Evolutionary conservation across 2,888 invertebrate genomes (phyloP), one percentile per base, ranked within the genome.

Genomic region (Anaspis maculata): DNA sequence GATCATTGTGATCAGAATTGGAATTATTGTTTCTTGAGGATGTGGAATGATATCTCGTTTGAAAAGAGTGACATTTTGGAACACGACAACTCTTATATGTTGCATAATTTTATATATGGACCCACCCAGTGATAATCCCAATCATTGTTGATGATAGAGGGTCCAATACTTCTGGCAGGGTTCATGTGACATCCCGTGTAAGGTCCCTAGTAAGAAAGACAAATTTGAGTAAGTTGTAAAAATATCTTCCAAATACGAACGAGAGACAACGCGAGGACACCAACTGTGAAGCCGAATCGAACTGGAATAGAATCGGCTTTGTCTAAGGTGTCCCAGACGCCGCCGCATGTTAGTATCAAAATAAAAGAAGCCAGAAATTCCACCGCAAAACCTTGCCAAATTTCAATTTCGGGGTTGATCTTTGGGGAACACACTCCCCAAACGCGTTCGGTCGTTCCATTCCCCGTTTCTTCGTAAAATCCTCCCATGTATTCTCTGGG

Each of bases 321-420:
- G 53, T 83, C 81, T 37, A 78, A 69, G 3, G 77, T 72, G 59
- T 87, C 85, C 81, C 82, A 83, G 5, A 80, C 67, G 1, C 76
- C 77, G 52, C 83, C 83, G 39, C 74, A 75, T 13, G 84, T 67
- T 26, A 83, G 67, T 14, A 76, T 69, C 15, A 87, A 62, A 0
- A 79, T 70, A 3, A 71, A 66, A 0, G 85, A 79, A n/a, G 79
- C 66, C 0, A 77, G 50, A 27, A 77, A 70, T 60, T 86, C 86
- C 31, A 78, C 69, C 6, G 70, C 61, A n/a, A 79, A 53, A 3
- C 73, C 76, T 59, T 81, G 76, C 5, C 63, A 13, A 35, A 52
- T 42, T 32, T 48, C 39, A 11, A 61, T 28, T 1, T 42, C 34
- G 1, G 39, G 24, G 27, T 49, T 41, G 14, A 30, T n/a, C 5